Evolutionary conservation across 2,113 vertebrate species (phyloP).

Genomic region (Erpornis zantholeuca): DNA sequence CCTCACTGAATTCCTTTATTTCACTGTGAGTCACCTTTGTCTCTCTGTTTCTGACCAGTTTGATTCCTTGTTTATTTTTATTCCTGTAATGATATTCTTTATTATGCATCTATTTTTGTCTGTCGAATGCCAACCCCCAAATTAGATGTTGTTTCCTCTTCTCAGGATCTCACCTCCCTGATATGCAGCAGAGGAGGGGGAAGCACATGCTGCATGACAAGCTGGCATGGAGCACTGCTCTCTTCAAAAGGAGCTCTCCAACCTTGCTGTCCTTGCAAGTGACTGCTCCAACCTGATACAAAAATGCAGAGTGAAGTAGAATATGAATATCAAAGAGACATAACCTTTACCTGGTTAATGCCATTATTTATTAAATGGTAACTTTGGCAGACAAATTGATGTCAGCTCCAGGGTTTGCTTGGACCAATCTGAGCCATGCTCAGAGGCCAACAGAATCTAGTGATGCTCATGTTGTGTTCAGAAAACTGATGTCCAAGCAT

Average conservation of each 20-base stretch:
- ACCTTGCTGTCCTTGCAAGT: not conserved
- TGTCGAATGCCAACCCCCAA: not conserved
- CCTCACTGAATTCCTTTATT: not conserved
- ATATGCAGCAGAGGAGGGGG: not conserved
- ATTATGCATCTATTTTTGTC: not conserved
- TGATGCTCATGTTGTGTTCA: not conserved
- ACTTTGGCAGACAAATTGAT: not conserved
- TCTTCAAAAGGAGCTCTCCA: not conserved
- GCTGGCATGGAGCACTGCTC: not conserved
- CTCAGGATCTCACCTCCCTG: not conserved
- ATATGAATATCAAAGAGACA: not conserved
- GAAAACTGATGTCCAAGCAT: not conserved
- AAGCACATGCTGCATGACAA: not conserved
- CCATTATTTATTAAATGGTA: not conserved
- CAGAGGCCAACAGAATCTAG: not conserved
- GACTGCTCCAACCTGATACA: not conserved
- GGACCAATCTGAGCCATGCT: not conserved
- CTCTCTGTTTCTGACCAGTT: not conserved
- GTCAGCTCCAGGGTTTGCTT: not conserved
- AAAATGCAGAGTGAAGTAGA: not conserved
- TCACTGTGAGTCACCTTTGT: not conserved
- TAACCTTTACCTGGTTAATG: not conserved
- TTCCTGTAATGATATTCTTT: not conserved
- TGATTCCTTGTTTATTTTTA: not conserved
- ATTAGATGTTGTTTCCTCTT: not conserved